These are phyloP conservation scores for Eulithis prunata DNA, from an alignment of 2,888 invertebrate species.

Conservation along the genomic window DNA sequence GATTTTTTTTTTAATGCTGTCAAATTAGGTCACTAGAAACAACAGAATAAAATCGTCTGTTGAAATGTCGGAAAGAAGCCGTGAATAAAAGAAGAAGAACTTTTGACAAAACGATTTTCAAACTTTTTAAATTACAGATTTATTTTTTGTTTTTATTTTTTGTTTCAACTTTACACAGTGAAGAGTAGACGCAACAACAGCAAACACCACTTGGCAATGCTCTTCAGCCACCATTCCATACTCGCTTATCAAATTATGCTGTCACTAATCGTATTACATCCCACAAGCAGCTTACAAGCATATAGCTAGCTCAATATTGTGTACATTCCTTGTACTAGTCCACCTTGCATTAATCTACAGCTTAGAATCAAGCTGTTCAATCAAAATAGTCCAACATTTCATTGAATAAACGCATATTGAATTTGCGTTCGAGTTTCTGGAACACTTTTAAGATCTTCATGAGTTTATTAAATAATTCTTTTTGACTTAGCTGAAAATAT, in stretches of 20 bases:
- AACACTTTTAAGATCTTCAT: too few species aligned
- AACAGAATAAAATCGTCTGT: too few species aligned
- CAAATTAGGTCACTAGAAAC: too few species aligned
- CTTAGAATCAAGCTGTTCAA: background rate
- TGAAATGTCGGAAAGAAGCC: too few species aligned
- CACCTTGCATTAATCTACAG: background rate
- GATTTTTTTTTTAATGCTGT: too few species aligned
- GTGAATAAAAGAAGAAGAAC: too few species aligned
- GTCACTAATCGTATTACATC: conserved; percentile 64
- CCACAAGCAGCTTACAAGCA: conserved; percentile 20
- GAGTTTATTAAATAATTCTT: background rate
- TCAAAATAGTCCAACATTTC: background rate
- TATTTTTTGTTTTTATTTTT: background rate
- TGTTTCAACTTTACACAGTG: background rate
- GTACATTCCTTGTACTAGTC: background rate
- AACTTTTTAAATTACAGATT: background rate
- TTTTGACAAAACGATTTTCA: too few species aligned
- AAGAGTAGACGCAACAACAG: conserved; percentile 13
- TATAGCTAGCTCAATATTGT: conserved; percentile 7
- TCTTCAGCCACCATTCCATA: conserved; percentile 36
- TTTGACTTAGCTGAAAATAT: background rate
- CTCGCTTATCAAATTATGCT: conserved; percentile 56
- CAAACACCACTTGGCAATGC: conserved; percentile 30
- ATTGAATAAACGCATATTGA: too few species aligned
- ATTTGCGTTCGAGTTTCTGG: too few species aligned